Conservation (phyloP, 2,888 invertebrate species). For the Tethea ocularis region DNA sequence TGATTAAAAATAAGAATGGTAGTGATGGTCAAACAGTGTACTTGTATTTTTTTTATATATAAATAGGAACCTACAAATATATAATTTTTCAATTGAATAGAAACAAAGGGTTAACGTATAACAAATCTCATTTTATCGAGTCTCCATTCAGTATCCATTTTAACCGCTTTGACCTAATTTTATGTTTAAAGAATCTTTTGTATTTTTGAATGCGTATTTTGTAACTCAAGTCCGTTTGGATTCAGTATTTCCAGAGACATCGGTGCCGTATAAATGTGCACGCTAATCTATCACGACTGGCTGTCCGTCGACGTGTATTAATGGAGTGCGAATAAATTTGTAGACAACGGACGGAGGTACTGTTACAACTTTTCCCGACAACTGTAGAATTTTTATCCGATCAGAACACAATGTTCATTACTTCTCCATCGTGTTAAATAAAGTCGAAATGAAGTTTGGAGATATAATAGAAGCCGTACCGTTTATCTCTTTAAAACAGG, state of each 20-base stretch:
- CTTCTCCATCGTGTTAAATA: background rate
- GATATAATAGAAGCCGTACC: constrained; percentile 16
- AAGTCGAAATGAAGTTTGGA: constrained; percentile 14
- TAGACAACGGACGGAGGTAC: constrained; percentile 37
- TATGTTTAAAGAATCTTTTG: background rate
- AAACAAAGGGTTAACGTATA: constrained; percentile 4
- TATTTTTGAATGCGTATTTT: background rate
- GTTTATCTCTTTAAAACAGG: constrained; percentile 17
- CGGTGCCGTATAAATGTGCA: constrained; percentile 50
- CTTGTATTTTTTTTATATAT: background rate
- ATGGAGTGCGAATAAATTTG: constrained; percentile 72
- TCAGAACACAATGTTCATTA: background rate
- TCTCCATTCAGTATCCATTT: background rate
- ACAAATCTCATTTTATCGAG: background rate
- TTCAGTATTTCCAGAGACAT: constrained; percentile 44
- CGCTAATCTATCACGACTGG: constrained; percentile 63
- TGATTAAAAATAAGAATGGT: background rate
- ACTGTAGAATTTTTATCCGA: constrained; percentile 15
- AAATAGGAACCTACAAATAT: background rate
- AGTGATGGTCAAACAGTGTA: background rate
- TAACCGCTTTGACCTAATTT: background rate
- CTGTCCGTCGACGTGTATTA: constrained; percentile 64
- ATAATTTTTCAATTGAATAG: background rate
- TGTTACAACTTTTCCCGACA: constrained; percentile 8
- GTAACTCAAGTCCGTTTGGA: background rate